A percentile compares a stretch with the other conserved stretches of the same genome.
These are phyloP conservation scores for Enoplolaimus lenunculus DNA, from an alignment of 2,888 invertebrate genomes.

Conservation along the genomic window DNA sequence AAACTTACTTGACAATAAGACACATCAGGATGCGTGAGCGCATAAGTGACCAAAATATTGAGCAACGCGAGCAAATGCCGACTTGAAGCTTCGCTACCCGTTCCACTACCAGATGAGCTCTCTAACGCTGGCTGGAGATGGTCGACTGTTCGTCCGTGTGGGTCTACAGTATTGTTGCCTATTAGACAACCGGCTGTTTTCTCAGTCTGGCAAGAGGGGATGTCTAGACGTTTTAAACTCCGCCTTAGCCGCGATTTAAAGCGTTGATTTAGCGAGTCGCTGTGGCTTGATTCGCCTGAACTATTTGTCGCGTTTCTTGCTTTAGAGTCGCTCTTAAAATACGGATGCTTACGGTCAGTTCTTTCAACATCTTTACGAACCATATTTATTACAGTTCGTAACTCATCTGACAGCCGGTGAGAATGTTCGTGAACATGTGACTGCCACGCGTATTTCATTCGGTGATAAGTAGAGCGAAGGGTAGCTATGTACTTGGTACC, in stretches of 20 bases:
- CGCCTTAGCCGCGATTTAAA: too few species aligned
- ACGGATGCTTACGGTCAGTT: slow-evolving; percentile 79
- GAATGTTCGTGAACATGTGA: slow-evolving; percentile 53
- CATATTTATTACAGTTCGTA: slow-evolving; percentile 70
- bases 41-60: slow-evolving; percentile 87
- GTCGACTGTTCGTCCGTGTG: too few species aligned
- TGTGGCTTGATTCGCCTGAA: too few species aligned
- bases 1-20: slow-evolving; percentile 97
- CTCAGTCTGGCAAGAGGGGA: too few species aligned
- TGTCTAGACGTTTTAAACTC: too few species aligned
- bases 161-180: too few species aligned
- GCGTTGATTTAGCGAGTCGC: too few species aligned
- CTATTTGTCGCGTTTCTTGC: too few species aligned
- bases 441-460: slow-evolving; percentile 68
- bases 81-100: slow-evolving; percentile 58
- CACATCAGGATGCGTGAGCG: slow-evolving; percentile 79
- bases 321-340: slow-evolving; percentile 81
- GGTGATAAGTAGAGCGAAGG: slow-evolving; percentile 73
- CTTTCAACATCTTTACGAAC: slow-evolving; percentile 85
- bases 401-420: slow-evolving; percentile 45
- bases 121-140: too few species aligned
- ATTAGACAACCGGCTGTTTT: too few species aligned
- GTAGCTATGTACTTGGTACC: slow-evolving; percentile 77
- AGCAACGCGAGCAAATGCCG: slow-evolving; percentile 81
- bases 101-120: neutral